Evolutionary conservation across 2,888 invertebrate genomes (phyloP).

Genomic region (Microctonus hyperodae): DNA sequence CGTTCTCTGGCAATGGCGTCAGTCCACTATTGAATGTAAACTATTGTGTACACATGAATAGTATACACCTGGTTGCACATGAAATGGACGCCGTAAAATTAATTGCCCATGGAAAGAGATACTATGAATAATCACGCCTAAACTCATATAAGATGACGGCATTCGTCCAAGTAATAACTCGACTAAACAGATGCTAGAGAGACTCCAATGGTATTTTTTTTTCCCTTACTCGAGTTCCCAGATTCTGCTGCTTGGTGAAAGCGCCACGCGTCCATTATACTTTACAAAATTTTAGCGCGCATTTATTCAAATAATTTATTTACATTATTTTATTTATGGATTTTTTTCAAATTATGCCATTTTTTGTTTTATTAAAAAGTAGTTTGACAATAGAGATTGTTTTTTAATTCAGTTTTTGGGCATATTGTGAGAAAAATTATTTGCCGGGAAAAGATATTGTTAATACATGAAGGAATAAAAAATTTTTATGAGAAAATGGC

Average conservation of each 20-base stretch:
- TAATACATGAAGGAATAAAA: too few species aligned
- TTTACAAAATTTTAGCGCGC: background rate
- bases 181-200: slow-evolving; percentile 9
- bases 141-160: background rate
- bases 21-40: slow-evolving; percentile 34
- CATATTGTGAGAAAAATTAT: background rate
- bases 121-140: background rate
- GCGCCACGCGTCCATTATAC: slow-evolving; percentile 11
- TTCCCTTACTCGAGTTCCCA: background rate
- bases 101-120: background rate
- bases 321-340: background rate
- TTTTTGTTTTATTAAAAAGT: too few species aligned
- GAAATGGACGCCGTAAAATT: background rate
- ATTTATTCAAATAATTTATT: background rate
- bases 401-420: too few species aligned
- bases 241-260: slow-evolving; percentile 4
- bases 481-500: too few species aligned
- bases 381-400: too few species aligned
- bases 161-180: background rate
- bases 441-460: background rate
- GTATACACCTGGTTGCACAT: background rate
- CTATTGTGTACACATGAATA: slow-evolving; percentile 34
- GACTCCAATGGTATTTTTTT: background rate
- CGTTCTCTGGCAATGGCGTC: slow-evolving; percentile 43
- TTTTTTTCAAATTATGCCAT: background rate